Evolutionary conservation across 2,797 vertebrate species (phyloP).

Genomic region (Hoplostethus atlanticus): DNA sequence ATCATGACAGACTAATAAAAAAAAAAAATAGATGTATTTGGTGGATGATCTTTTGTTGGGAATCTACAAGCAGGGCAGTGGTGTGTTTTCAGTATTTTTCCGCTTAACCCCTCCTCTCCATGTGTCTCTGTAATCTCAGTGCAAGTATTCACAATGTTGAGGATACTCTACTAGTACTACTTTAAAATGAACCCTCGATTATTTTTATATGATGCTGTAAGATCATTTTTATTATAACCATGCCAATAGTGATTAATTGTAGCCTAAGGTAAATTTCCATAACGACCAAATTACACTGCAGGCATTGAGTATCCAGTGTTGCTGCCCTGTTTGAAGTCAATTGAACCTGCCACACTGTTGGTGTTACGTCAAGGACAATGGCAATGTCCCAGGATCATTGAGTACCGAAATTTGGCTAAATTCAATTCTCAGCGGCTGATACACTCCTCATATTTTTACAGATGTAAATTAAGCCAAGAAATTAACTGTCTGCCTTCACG

Average conservation of each 20-base stretch:
- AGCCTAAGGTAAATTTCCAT: conserved; percentile 46
- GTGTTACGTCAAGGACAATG: conserved; percentile 29
- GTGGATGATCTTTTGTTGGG: neutral
- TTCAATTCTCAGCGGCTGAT: conserved; percentile 38
- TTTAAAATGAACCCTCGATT: neutral
- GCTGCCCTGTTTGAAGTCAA: conserved; percentile 40
- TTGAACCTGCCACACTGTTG: conserved; percentile 33
- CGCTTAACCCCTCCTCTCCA: neutral
- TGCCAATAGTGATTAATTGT: conserved; percentile 52
- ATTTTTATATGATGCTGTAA: neutral
- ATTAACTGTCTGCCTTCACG: conserved; percentile 2
- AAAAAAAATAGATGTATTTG: conserved; percentile 31
- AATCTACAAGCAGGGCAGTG: neutral
- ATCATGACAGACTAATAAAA: conserved; percentile 27
- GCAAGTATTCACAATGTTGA: neutral
- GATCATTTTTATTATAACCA: conserved; percentile 26
- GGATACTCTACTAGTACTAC: conserved; percentile 8
- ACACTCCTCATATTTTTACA: conserved; percentile 27
- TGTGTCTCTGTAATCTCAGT: neutral
- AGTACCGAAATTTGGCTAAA: conserved; percentile 42
- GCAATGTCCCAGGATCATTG: conserved; percentile 34
- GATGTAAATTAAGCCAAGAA: conserved; percentile 25
- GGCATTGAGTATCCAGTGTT: conserved; percentile 49
- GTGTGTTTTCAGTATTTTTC: conserved; percentile 1
- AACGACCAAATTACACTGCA: conserved; percentile 45